These are phyloP conservation scores for Dorcus hopei DNA, from an alignment of 2,888 invertebrate genomes.

Conservation along the genomic window DNA sequence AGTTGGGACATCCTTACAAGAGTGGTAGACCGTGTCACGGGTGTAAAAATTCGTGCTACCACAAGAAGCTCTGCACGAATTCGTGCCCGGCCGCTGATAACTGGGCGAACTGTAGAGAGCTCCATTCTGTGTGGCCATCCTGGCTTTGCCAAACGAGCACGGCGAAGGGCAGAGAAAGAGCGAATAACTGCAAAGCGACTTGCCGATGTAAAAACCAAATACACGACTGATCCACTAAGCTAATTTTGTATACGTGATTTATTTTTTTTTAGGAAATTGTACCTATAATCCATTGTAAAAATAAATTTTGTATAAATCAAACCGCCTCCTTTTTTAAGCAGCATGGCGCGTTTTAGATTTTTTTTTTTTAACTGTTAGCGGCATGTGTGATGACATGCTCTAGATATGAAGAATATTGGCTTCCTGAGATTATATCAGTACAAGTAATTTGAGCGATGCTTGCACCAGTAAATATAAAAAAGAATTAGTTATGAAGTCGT, in stretches of 20 bases:
- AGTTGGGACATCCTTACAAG: constrained; percentile 66
- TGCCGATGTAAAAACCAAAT: constrained; percentile 65
- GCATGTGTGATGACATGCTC: too few relatives aligned
- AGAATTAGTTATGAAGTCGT: too few relatives aligned
- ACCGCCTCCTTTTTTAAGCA: too few relatives aligned
- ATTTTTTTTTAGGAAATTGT: not conserved
- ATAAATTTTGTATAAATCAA: too few relatives aligned
- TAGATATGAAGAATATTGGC: too few relatives aligned
- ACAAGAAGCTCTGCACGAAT: constrained; percentile 70
- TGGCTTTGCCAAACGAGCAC: constrained; percentile 60
- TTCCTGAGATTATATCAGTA: too few relatives aligned
- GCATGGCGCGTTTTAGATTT: too few relatives aligned
- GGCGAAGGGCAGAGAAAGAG: constrained; percentile 54
- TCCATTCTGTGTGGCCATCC: constrained; percentile 56
- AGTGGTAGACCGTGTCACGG: constrained; percentile 62
- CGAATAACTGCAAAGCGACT: constrained; percentile 66
- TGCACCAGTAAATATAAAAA: too few relatives aligned
- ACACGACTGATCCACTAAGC: constrained; percentile 35
- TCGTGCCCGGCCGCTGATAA: constrained; percentile 65
- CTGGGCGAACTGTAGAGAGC: constrained; percentile 70
- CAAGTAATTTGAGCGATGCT: too few relatives aligned
- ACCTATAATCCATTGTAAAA: too few relatives aligned
- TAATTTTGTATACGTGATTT: too few relatives aligned
- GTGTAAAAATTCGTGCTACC: constrained; percentile 63
- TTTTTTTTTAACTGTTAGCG: too few relatives aligned